Base-by-base conservation (phyloP, 2,113 vertebrate genomes). In the Carassius auratus region DNA sequence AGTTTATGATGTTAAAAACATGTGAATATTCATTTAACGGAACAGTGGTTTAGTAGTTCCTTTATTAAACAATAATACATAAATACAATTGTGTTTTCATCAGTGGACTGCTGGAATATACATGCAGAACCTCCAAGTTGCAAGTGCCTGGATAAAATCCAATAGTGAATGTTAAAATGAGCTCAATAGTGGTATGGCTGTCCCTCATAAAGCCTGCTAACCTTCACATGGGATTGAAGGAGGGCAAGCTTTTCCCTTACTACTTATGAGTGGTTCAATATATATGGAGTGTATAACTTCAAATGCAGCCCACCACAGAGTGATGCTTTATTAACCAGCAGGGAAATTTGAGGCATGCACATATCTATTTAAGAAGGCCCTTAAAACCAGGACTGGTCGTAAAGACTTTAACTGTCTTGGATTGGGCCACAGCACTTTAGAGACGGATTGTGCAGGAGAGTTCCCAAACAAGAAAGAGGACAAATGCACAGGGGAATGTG, bases 271-370 rank as follows among this genome's bases (percentile, higher is more conserved):
- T 81, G 42, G 42, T 81, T 52, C 42, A 68, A 66, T 81, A 81
- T 61, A 79, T 15, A 59, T 30, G 36, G 59, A 81, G 61, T 69
- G 64, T 17, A 73, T 19, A 33, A 66, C 76, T 73, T 86, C 38
- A 62, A 84, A 87, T 55, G n/a, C 19, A 23, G 38, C 82, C 42
- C 62, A 75, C 57, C 55, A 61, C 23, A 74, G 9, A 84, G 30
- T 52, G 78, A 73, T 71, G 64, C 48, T 89, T 88, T 87, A 87
- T 85, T 89, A 87, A 81, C 69, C 83, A 82, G 59, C 50, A 13
- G 85, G 88, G 83, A 87, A 89, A 89, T 89, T 81, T 68, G 42
- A 64, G 62, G 64, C 59, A 1, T 77, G 85, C 62, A 77, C 62
- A 81, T 81, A 48, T 61, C 75, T 83, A 45, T 85, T 82, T 81